Evolutionary conservation across 2,888 invertebrate species (phyloP), one percentile per base, ranked within the genome.

Genomic region (Aspidapion aeneum): DNA sequence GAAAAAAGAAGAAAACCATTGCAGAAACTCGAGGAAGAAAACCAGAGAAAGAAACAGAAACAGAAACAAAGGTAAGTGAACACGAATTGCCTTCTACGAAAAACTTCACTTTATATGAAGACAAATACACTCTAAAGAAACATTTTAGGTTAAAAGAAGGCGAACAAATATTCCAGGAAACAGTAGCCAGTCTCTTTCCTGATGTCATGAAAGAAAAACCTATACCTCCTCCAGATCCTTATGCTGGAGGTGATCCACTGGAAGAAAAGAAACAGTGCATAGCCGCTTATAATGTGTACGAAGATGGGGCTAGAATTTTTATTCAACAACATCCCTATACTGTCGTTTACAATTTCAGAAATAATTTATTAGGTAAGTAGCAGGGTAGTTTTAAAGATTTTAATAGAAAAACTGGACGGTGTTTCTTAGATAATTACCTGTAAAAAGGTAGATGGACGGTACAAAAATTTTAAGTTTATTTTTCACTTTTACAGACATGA

Each of bases 121-220:
- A n/a, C n/a, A n/a, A n/a, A n/a, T n/a, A n/a, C n/a, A n/a, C n/a
- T n/a, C n/a, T n/a, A n/a, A n/a, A n/a, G n/a, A n/a, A n/a, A n/a
- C n/a, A n/a, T 60, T 61, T 21, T 21, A 72, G 72, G 49, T 60
- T 87, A 78, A 83, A 82, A 72, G 82, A 83, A 67, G 84, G 86
- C 65, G 83, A 85, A 66, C 80, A 80, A 2, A 85, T 90, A 68
- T 90, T 90, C 70, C 85, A 86, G 68, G 86, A 89, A 50, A 86
- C 87, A 0, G 84, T 89, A 0, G 83, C 83, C 68, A 81, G 78
- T 74, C 75, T 86, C 16, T 87, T 88, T 70, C 87, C 88, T 0
- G 86, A 87, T 72, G 84, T 84, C 22, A 80, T 85, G 48, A 82
- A 82, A 68, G 82, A 82, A 67, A 78, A 80, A 68, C 79, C 79